A percentile compares a stretch with the other conserved stretches of the same genome.
Conservation (phyloP, 1,140 invertebrate species). For the Drosophila triauraria region DNA sequence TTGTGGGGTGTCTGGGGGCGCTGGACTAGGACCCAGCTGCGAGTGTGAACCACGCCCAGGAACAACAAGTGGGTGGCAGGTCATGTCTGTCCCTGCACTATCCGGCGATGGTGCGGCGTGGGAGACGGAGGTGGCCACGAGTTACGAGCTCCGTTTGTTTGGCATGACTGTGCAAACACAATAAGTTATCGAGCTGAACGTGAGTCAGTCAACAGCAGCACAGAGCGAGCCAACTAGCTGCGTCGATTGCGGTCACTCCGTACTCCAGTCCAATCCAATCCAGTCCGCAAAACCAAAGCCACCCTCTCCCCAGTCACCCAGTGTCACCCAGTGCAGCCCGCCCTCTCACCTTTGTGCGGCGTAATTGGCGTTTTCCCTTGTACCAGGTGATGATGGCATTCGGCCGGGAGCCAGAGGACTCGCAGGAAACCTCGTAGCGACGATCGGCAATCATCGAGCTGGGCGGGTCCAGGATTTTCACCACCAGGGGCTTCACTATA, state of each 20-base stretch:
- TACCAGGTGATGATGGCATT: constrained; percentile 95
- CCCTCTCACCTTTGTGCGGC: constrained; percentile 89
- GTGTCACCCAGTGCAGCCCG: neutral
- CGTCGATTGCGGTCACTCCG: constrained; percentile 75
- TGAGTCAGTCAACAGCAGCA: constrained; percentile 74
- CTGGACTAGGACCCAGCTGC: constrained; percentile 35
- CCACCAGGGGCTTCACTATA: constrained; percentile 92
- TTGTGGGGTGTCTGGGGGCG: constrained; percentile 18
- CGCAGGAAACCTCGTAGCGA: constrained; percentile 92
- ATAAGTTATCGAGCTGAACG: constrained; percentile 82
- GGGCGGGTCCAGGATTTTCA: constrained; percentile 89
- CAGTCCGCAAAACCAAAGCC: constrained; percentile 8
- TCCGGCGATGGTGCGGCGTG: neutral
- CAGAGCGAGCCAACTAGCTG: constrained; percentile 33
- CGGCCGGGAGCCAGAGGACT: constrained; percentile 93
- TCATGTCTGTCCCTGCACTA: constrained; percentile 19
- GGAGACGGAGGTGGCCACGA: constrained; percentile 43
- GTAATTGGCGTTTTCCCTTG: constrained; percentile 92
- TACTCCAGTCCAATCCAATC: constrained; percentile 8
- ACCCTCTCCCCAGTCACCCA: neutral
- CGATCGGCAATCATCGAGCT: constrained; percentile 90
- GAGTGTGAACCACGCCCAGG: constrained; percentile 75
- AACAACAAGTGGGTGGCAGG: constrained; percentile 73
- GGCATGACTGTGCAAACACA: constrained; percentile 80
- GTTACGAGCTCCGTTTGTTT: constrained; percentile 70